A percentile compares a stretch with the other conserved stretches of the same genome.
Conservation (phyloP, 2,888 invertebrate species). For the Nomada ruficornis region DNA sequence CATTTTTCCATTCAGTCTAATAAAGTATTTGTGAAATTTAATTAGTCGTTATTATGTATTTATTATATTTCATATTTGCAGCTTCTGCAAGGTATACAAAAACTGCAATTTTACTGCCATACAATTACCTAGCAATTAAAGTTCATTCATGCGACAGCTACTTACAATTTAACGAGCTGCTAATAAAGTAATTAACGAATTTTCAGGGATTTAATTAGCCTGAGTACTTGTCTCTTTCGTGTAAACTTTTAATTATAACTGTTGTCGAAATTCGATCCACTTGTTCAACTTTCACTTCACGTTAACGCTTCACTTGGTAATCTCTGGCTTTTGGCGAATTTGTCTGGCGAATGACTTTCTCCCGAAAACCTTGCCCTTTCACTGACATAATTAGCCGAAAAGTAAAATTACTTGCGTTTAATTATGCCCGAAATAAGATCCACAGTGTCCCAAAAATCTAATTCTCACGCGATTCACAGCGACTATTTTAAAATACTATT, state of each 20-base stretch:
- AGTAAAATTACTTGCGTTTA: slow-evolving; percentile 4
- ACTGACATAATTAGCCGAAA: slow-evolving; percentile 3
- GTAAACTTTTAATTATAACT: neutral
- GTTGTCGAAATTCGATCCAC: slow-evolving; percentile 8
- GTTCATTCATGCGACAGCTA: neutral
- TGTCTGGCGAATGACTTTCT: neutral
- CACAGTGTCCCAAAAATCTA: slow-evolving; percentile 1
- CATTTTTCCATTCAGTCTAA: too few species aligned
- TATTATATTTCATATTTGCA: neutral
- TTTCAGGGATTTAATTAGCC: slow-evolving; percentile 5
- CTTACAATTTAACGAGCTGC: neutral
- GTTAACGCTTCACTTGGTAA: slow-evolving; percentile 17
- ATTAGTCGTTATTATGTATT: neutral
- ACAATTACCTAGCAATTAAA: neutral
- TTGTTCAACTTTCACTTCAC: slow-evolving; percentile 38
- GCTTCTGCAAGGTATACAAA: neutral
- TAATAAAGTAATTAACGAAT: slow-evolving; percentile 10
- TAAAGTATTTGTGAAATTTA: too few species aligned
- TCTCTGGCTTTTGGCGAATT: slow-evolving; percentile 8
- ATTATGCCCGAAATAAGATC: slow-evolving; percentile 3
- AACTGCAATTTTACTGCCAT: neutral
- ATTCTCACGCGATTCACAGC: neutral
- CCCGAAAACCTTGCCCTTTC: slow-evolving; percentile 8
- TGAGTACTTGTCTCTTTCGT: slow-evolving; percentile 15
- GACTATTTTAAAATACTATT: neutral